A percentile compares a stretch with the other conserved stretches of the same genome.
Evolutionary conservation across 2,888 invertebrate genomes (phyloP).

Genomic region (Blomia tropicalis): DNA sequence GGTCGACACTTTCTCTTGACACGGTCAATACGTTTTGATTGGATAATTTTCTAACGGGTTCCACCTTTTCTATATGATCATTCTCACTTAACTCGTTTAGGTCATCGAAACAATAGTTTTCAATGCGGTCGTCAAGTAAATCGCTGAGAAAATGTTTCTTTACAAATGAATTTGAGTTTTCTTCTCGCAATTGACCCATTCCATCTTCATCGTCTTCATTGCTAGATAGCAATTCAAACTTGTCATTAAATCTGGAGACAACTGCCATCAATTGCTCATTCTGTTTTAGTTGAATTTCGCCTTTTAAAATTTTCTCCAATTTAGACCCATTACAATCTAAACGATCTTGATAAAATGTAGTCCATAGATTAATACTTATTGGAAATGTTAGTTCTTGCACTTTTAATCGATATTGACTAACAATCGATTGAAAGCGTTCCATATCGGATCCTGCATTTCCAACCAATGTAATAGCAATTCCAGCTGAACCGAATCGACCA

Average conservation of each 20-base stretch:
- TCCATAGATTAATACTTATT: background rate
- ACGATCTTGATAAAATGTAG: background rate
- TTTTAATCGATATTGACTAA: background rate
- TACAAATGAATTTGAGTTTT: background rate
- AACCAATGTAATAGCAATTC: constrained; percentile 14
- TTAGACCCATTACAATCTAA: background rate
- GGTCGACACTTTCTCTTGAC: too few species aligned
- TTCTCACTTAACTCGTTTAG: background rate
- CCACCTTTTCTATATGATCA: background rate
- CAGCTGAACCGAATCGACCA: constrained; percentile 59
- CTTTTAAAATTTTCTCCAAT: background rate
- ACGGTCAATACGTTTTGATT: too few species aligned
- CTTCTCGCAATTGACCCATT: too few species aligned
- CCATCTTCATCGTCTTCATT: too few species aligned
- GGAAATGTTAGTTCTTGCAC: background rate
- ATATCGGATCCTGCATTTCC: background rate
- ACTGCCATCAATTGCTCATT: too few species aligned
- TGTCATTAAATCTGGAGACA: too few species aligned
- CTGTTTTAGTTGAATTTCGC: background rate
- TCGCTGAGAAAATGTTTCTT: background rate
- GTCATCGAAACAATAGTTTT: too few species aligned
- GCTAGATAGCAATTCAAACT: too few species aligned
- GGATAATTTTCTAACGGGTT: too few species aligned
- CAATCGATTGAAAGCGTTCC: background rate
- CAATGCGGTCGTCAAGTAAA: too few species aligned